A percentile compares a stretch with the other conserved stretches of the same genome.
Evolutionary conservation across 2,113 vertebrate species (phyloP).

Genomic region (Colistium nudipinnis): DNA sequence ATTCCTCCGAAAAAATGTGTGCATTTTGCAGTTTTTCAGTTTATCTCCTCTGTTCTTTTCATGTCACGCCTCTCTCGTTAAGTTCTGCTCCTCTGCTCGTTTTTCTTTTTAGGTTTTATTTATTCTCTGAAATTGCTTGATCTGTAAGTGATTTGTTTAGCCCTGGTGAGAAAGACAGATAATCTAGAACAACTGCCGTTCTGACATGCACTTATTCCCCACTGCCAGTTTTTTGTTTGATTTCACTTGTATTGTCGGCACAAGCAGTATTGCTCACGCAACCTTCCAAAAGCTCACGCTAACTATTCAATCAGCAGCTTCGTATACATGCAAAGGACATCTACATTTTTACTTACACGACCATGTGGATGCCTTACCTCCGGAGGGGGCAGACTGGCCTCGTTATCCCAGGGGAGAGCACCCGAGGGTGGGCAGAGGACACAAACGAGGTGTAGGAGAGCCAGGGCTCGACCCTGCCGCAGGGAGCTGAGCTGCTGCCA

Average conservation of each 20-base stretch:
- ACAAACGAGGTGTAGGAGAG: constrained; percentile 49
- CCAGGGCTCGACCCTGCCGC: constrained; percentile 39
- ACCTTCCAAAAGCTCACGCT: neutral
- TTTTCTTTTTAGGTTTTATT: neutral
- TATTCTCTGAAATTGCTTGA: constrained; percentile 1
- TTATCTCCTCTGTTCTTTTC: constrained; percentile 6
- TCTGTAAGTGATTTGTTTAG: constrained; percentile 18
- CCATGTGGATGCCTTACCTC: constrained; percentile 56
- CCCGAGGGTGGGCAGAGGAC: constrained; percentile 42
- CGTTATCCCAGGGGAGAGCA: constrained; percentile 46
- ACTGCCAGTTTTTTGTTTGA: neutral
- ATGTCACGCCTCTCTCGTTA: neutral
- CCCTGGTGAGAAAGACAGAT: constrained; percentile 13
- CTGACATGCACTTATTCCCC: neutral
- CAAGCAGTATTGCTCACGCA: neutral
- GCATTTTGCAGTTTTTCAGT: constrained; percentile 11
- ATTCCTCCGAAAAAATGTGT: constrained; percentile 5
- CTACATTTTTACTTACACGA: neutral
- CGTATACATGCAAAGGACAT: neutral
- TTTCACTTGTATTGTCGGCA: neutral
- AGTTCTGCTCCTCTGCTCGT: neutral
- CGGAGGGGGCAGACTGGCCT: constrained; percentile 12
- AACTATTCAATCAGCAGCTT: neutral
- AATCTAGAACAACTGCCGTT: constrained; percentile 25
- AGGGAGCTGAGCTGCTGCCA: constrained; percentile 59